Evolutionary conservation across 2,113 vertebrate species (phyloP), one percentile per base, ranked within the genome.

Genomic region (Hyaena hyaena): DNA sequence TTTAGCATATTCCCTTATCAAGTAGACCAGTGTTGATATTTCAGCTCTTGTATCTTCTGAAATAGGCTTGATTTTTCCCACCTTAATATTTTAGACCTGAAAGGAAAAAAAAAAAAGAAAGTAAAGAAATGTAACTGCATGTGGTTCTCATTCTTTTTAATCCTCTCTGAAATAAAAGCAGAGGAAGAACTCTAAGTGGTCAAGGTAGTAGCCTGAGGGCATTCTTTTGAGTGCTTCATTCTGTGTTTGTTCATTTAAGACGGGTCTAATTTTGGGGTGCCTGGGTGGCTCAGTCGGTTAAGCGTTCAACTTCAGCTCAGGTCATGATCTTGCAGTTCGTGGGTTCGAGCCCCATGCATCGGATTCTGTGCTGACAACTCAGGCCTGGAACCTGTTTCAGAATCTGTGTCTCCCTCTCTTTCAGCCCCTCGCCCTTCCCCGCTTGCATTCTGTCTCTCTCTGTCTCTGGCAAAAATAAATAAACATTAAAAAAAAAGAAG

Each of bases 131-230:
- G 33, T 50, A 71, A 50, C 74, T 77, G 76, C 0, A 7, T 26
- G 2, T 88, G 33, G 14, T 12, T 85, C 23, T 82, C 24, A 26
- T 65, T 92, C 76, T 97, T 95, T 97, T 95, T 93, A 7, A 77
- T 55, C 93, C 23, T 66, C 43, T 71, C 28, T 94, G 58, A 96
- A 95, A 90, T 85, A 55, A 88, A 14, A 94, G 23, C 3, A 0
- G 85, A 84, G 33, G 53, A 79, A 85, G 90, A 39, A 92, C 43
- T 87, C 73, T 89, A 87, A 48, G 53, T 61, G 39, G 65, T 61
- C 76, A 92, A 77, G 15, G 28, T 84, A 45, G 35, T 39, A 48
- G 5, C 31, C 65, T 66, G 17, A 90, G n/a, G n/a, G 31, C 55
- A 33, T 92, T 88, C 76, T 68, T 65, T 26, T 69, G 24, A 87